Evolutionary conservation across 2,888 invertebrate species (phyloP).

Genomic region (Timema podura): DNA sequence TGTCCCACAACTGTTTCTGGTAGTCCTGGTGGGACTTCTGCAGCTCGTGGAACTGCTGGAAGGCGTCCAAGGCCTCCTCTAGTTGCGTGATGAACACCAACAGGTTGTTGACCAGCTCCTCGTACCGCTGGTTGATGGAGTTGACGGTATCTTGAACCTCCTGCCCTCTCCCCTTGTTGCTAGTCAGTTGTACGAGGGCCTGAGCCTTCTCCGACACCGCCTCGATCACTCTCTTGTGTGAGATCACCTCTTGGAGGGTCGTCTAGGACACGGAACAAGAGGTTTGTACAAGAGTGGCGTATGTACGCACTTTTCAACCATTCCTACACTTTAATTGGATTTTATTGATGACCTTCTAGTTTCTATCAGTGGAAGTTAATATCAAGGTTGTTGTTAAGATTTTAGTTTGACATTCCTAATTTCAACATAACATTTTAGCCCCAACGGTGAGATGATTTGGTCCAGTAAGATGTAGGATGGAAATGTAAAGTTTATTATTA

Average conservation of each 20-base stretch:
- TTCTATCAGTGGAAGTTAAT: too few species aligned
- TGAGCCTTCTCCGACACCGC: conserved; percentile 85
- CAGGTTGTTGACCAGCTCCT: conserved; percentile 62
- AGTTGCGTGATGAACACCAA: conserved; percentile 65
- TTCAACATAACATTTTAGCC: too few species aligned
- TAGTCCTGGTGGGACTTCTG: conserved; percentile 85
- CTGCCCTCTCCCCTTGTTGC: conserved; percentile 44
- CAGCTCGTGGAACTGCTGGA: conserved; percentile 81
- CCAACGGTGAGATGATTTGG: too few species aligned
- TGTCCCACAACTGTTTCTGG: conserved; percentile 87
- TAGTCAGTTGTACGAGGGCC: conserved; percentile 43
- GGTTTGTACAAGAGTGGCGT: too few species aligned
- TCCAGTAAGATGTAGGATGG: too few species aligned
- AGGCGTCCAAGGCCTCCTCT: conserved; percentile 72
- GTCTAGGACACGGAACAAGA: conserved; percentile 47
- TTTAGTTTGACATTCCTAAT: too few species aligned
- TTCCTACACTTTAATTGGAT: too few species aligned
- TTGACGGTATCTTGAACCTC: conserved; percentile 65
- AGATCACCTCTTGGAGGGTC: conserved; percentile 80
- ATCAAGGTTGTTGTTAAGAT: too few species aligned
- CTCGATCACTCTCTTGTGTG: conserved; percentile 87
- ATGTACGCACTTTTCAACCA: too few species aligned
- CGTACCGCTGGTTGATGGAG: conserved; percentile 72
- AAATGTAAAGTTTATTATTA: too few species aligned
- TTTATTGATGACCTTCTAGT: too few species aligned